These are phyloP conservation scores for Aethina tumida DNA, from an alignment of 1,140 invertebrate species.

Conservation along the genomic window DNA sequence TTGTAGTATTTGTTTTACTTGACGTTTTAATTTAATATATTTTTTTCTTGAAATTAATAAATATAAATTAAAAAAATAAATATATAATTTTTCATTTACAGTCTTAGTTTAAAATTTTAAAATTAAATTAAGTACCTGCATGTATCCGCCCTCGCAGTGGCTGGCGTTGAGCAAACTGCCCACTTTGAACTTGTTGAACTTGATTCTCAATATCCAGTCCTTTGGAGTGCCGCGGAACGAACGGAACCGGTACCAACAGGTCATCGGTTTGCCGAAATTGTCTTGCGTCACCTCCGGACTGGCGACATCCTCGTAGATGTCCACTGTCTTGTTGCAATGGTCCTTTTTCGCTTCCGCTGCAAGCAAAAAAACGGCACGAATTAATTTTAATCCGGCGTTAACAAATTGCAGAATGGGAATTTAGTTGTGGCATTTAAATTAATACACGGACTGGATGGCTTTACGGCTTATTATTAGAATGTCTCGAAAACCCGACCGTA, in stretches of 20 bases:
- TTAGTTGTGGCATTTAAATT: no score
- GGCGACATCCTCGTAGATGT: slow-evolving; percentile 82
- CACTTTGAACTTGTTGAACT: slow-evolving; percentile 88
- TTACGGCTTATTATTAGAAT: no score
- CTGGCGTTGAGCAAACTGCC: slow-evolving; percentile 76
- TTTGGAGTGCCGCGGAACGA: slow-evolving; percentile 71
- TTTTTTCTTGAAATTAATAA: no score
- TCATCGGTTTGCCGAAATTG: slow-evolving; percentile 71
- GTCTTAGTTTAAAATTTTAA: no score
- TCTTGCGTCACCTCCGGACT: slow-evolving; percentile 73
- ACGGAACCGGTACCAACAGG: slow-evolving; percentile 80
- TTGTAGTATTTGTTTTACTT: no score
- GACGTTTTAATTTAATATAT: no score
- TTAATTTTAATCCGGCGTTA: no score
- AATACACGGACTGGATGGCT: no score
- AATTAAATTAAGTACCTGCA: slow-evolving; percentile 68
- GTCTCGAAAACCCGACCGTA: no score
- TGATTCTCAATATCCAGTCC: slow-evolving; percentile 79
- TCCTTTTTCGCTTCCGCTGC: slow-evolving; percentile 56
- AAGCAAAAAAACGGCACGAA: slow-evolving; percentile 31
- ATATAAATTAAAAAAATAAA: no score
- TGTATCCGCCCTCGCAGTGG: slow-evolving; percentile 71
- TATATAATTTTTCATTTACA: no score
- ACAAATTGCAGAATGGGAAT: no score
- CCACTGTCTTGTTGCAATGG: slow-evolving; percentile 86